Conservation (phyloP, 1,140 invertebrate species). For the Xylocopa sonorina region DNA sequence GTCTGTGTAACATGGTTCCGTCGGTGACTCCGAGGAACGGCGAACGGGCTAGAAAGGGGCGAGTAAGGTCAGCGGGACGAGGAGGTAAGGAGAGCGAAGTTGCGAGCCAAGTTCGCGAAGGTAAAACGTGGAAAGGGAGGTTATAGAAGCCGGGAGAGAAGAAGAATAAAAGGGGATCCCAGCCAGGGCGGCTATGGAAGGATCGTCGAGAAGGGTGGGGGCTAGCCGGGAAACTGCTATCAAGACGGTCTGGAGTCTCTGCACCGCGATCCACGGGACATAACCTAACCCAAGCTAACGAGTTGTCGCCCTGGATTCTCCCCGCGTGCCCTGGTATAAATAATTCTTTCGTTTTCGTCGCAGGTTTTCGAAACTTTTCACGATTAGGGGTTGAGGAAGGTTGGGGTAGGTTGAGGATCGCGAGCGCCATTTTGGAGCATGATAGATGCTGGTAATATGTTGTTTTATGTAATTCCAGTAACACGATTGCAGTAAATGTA, state of each 20-base stretch:
- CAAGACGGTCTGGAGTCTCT: slow-evolving; percentile 9
- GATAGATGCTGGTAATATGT: too few species aligned
- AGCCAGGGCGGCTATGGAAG: slow-evolving; percentile 16
- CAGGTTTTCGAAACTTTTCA: not conserved
- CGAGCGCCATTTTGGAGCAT: too few species aligned
- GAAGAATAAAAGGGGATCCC: slow-evolving; percentile 14
- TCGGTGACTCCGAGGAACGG: slow-evolving; percentile 15
- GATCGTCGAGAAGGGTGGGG: not conserved
- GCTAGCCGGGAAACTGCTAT: slow-evolving; percentile 53
- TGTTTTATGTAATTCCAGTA: too few species aligned
- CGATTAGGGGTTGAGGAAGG: too few species aligned
- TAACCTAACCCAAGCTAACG: slow-evolving; percentile 20
- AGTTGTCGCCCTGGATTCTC: slow-evolving; percentile 4
- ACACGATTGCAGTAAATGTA: too few species aligned
- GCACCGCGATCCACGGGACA: slow-evolving; percentile 7
- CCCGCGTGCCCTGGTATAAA: not conserved
- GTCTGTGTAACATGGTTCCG: not conserved
- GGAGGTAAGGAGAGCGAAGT: not conserved
- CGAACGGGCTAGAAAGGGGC: slow-evolving; percentile 5
- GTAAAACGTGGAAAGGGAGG: slow-evolving; percentile 40
- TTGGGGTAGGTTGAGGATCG: too few species aligned
- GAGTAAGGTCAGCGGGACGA: not conserved
- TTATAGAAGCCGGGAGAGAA: slow-evolving; percentile 9
- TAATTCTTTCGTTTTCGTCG: not conserved
- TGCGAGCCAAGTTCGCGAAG: slow-evolving; percentile 40